Conservation (phyloP, 1,140 invertebrate genomes). For the Drosophila teissieri region DNA sequence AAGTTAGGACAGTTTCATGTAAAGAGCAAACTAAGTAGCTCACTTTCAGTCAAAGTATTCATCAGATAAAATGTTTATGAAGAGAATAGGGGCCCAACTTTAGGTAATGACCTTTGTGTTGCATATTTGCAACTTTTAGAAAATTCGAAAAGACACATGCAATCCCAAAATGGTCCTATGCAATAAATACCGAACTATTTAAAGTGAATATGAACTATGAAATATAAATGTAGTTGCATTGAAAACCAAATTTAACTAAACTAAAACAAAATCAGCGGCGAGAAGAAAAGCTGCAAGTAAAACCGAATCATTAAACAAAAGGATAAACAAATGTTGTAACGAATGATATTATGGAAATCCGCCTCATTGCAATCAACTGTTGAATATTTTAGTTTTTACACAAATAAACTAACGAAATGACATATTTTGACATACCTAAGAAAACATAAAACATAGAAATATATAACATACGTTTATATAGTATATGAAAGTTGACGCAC, state of each 20-base stretch:
- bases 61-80: neutral
- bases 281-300: conserved; percentile 4
- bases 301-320: conserved; percentile 20
- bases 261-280: conserved; percentile 3
- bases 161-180: conserved; percentile 17
- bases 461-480: conserved; percentile 43
- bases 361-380: conserved; percentile 82
- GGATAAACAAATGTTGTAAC: conserved; percentile 71
- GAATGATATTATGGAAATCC: conserved; percentile 81
- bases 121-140: neutral
- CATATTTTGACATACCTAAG: conserved; percentile 56
- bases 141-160: neutral
- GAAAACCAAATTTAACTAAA: conserved; percentile 6
- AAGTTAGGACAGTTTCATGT: neutral
- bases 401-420: conserved; percentile 50
- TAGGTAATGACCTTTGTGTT: conserved; percentile 6
- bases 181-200: conserved; percentile 21
- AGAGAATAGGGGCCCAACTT: too few relatives aligned
- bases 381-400: conserved; percentile 73
- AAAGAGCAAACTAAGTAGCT: conserved; percentile 3
- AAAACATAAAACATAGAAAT: conserved; percentile 25
- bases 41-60: neutral
- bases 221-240: conserved; percentile 41
- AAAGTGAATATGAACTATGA: conserved; percentile 27
- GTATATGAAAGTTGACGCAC: conserved; percentile 54